phyloP scores from a whole-genome alignment of 2,113 vertebrate genomes.

The Trogon melanurus region DNA sequence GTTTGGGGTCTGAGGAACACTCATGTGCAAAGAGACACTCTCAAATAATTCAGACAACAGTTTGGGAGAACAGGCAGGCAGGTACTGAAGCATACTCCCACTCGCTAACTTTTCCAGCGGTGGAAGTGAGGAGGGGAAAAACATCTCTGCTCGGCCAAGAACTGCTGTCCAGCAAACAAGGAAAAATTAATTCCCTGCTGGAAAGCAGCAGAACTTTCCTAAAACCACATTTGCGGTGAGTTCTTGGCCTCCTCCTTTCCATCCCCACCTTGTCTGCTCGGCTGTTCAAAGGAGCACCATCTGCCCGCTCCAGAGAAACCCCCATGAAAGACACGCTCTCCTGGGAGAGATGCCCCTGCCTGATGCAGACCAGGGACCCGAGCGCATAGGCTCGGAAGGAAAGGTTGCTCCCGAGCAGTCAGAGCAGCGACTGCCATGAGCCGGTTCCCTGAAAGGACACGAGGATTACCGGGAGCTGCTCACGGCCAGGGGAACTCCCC shows the following conservation, averaged over 20 bases:
- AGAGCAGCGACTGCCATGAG: neutral
- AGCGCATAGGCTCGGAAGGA: neutral
- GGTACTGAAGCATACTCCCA: neutral
- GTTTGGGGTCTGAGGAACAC: neutral
- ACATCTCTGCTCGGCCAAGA: neutral
- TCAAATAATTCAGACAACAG: neutral
- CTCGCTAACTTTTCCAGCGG: neutral
- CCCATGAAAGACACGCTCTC: neutral
- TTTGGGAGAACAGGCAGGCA: neutral
- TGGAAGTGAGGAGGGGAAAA: neutral
- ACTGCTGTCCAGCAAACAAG: conserved; percentile 58
- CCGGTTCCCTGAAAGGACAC: conserved; percentile 25
- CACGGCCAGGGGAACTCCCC: conserved; percentile 59
- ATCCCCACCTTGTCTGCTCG: neutral
- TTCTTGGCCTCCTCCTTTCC: conserved; percentile 24
- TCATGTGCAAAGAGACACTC: rapidly evolving
- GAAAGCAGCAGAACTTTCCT: conserved; percentile 43
- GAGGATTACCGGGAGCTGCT: conserved; percentile 57
- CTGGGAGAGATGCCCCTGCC: neutral
- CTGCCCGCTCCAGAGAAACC: neutral
- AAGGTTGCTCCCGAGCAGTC: conserved; percentile 24
- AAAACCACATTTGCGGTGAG: neutral
- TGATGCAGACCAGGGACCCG: neutral
- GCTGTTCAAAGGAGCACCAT: neutral
- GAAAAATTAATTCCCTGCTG: conserved; percentile 19